Percentiles rank a stretch among this genome's conserved stretches.
Conservation (phyloP, 2,888 invertebrate genomes). For the Campaea margaritaria region DNA sequence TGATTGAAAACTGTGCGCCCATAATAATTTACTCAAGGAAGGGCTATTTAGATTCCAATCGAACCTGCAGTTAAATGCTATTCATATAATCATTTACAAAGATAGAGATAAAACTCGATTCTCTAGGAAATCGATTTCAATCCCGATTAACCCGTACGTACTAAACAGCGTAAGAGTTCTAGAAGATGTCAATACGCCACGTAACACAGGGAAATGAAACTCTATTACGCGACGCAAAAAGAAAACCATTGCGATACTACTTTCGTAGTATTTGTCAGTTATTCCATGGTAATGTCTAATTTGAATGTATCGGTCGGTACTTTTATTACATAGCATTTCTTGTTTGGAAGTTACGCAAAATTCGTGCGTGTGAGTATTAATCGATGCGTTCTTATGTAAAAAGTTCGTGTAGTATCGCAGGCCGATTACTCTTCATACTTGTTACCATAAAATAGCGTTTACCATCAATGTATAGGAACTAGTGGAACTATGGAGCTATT, state of each 20-base stretch:
- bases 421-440: conserved; percentile 10
- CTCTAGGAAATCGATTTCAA: conserved; percentile 12
- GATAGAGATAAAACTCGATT: conserved; percentile 5
- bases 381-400: conserved; percentile 27
- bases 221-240: conserved; percentile 35
- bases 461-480: conserved; percentile 27
- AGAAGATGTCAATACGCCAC: conserved; percentile 29
- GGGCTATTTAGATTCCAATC: too few relatives aligned
- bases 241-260: conserved; percentile 33
- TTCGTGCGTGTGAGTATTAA: conserved; percentile 20
- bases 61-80: background rate
- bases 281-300: conserved; percentile 35
- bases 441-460: conserved; percentile 8
- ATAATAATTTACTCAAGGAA: too few relatives aligned
- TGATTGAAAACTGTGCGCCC: too few relatives aligned
- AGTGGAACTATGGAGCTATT: conserved; percentile 23
- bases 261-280: conserved; percentile 9
- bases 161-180: background rate
- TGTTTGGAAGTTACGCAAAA: conserved; percentile 27
- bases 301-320: conserved; percentile 31
- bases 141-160: background rate
- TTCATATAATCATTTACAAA: background rate
- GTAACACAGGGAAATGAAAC: conserved; percentile 34
- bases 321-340: conserved; percentile 21
- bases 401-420: conserved; percentile 1